These are phyloP conservation scores for Pyrgus malvae DNA, from an alignment of 2,888 invertebrate genomes.

Conservation along the genomic window DNA sequence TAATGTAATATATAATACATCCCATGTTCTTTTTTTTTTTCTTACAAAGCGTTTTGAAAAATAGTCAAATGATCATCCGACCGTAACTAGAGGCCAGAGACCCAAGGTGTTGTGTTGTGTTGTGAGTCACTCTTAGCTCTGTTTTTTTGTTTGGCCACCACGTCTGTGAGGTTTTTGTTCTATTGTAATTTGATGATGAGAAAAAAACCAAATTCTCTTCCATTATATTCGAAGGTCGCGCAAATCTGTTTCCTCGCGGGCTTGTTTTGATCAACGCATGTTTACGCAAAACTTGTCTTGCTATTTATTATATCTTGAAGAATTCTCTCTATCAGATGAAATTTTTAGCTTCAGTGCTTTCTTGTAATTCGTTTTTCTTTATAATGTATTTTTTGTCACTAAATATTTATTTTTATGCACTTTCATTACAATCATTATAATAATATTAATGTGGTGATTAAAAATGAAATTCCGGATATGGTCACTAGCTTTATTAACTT, in stretches of 20 bases:
- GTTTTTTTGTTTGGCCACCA: slow-evolving; percentile 13
- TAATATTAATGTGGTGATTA: too few relatives aligned
- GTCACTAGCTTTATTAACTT: too few relatives aligned
- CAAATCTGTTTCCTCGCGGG: slow-evolving; percentile 14
- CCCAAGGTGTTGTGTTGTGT: slow-evolving; percentile 28
- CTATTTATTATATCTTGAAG: not conserved
- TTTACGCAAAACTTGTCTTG: not conserved
- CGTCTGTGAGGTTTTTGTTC: slow-evolving; percentile 21
- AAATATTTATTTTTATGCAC: too few relatives aligned
- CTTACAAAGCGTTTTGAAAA: not conserved
- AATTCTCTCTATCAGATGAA: not conserved
- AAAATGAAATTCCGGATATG: too few relatives aligned
- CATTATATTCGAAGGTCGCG: slow-evolving; percentile 17
- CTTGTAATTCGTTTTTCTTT: not conserved
- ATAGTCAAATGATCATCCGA: slow-evolving; percentile 44
- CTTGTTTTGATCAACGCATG: not conserved
- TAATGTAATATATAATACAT: too few relatives aligned
- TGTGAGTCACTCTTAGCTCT: slow-evolving; percentile 19
- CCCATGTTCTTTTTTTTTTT: not conserved
- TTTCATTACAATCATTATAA: too few relatives aligned
- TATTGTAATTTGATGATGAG: slow-evolving; percentile 18
- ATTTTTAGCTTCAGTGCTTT: not conserved
- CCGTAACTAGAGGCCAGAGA: slow-evolving; percentile 56
- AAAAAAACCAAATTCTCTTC: slow-evolving; percentile 10
- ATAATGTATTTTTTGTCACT: not conserved